Evolutionary conservation across 1,140 invertebrate species (phyloP).

Genomic region (Lucilia cuprina): DNA sequence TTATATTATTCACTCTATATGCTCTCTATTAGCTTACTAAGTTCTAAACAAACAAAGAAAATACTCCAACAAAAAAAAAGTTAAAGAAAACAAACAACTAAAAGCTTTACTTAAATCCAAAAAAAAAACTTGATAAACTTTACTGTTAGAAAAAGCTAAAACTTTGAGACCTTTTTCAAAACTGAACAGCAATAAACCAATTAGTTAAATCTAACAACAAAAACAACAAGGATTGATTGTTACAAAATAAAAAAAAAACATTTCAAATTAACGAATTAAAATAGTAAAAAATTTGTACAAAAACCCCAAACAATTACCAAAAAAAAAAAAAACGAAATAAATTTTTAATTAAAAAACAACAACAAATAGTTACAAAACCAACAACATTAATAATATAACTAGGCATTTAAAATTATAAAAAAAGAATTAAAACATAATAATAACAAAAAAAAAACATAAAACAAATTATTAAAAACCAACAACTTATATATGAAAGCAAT

Average conservation of each 20-base stretch:
- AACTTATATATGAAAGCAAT: slow-evolving; percentile 34
- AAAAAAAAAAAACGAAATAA: background rate
- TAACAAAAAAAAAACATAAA: background rate
- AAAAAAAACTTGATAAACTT: background rate
- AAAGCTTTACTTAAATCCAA: background rate
- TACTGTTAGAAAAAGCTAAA: background rate
- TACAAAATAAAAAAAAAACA: background rate
- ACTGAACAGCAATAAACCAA: slow-evolving; percentile 12
- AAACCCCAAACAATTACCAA: background rate
- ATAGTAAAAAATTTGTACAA: slow-evolving; percentile 4
- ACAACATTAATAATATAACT: background rate
- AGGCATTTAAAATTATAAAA: slow-evolving; percentile 16
- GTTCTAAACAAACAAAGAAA: slow-evolving; percentile 7
- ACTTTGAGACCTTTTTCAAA: background rate
- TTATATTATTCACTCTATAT: background rate
- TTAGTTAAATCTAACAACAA: background rate
- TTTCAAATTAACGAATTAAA: slow-evolving; percentile 3
- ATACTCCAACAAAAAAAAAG: background rate
- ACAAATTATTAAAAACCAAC: background rate
- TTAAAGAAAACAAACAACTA: background rate
- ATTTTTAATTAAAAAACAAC: background rate
- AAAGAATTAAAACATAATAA: background rate
- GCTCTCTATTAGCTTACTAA: slow-evolving; percentile 22
- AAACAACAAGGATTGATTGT: too few species aligned
- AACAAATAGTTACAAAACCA: slow-evolving; percentile 8